Evolutionary conservation across 2,113 vertebrate species (phyloP).

Genomic region (Pomatorhinus ruficollis): DNA sequence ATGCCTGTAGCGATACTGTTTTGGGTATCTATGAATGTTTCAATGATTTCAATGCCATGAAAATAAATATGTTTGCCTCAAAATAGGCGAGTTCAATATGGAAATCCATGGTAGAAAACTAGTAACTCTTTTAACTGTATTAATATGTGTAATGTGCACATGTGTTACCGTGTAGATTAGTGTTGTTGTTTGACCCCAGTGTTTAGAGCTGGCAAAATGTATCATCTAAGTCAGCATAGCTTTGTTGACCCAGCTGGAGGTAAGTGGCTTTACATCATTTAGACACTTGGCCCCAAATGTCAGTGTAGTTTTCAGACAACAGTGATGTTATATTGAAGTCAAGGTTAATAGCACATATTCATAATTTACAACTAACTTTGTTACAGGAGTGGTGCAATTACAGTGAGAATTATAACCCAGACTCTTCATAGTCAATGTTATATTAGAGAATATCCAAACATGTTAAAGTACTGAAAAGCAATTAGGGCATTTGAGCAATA

Average conservation of each 20-base stretch:
- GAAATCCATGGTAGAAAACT: neutral
- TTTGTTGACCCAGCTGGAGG: neutral
- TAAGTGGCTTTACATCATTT: neutral
- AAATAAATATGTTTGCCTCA: neutral
- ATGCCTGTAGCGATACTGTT: neutral
- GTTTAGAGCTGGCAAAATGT: neutral
- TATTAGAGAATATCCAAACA: neutral
- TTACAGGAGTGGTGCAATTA: neutral
- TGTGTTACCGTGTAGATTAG: neutral
- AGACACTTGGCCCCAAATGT: neutral
- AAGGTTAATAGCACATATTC: neutral
- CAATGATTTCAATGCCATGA: neutral
- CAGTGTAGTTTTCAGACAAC: neutral
- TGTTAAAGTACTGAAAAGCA: neutral
- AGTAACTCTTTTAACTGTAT: neutral
- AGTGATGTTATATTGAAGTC: neutral
- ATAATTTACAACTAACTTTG: neutral
- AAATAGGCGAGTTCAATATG: neutral
- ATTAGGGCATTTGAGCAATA: neutral
- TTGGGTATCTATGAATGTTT: neutral
- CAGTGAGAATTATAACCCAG: neutral
- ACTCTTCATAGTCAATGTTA: neutral
- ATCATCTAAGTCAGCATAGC: neutral
- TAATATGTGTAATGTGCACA: neutral
- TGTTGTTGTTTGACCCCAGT: neutral